These are phyloP conservation scores for Varanus komodoensis DNA, from an alignment of 2,113 vertebrate species.

Conservation along the genomic window DNA sequence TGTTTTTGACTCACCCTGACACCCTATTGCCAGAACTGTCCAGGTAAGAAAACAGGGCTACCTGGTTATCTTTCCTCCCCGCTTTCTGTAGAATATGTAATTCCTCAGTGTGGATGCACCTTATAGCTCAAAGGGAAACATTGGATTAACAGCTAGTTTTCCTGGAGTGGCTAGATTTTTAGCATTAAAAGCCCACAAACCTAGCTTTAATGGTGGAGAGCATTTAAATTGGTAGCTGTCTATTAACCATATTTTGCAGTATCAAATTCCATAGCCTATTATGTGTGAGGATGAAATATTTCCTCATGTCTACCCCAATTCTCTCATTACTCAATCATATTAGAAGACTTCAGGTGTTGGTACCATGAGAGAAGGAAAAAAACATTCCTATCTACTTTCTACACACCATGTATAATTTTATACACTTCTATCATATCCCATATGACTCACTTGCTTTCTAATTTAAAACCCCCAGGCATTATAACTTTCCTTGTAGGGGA, in stretches of 20 bases:
- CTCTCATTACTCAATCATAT: neutral
- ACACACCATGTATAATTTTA: neutral
- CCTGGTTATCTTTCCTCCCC: neutral
- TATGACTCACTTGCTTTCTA: too few species aligned
- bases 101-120: constrained; percentile 28
- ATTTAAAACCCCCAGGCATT: too few species aligned
- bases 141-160: neutral
- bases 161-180: neutral
- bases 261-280: neutral
- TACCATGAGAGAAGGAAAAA: neutral
- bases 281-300: neutral
- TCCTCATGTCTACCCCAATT: neutral
- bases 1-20: constrained; percentile 69
- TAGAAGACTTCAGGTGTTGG: neutral
- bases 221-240: neutral
- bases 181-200: neutral
- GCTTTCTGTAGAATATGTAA: neutral
- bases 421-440: too few species aligned
- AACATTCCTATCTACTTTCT: neutral
- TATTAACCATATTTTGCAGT: neutral
- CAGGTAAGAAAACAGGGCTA: constrained; percentile 63
- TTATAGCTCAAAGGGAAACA: neutral
- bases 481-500: too few species aligned
- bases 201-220: neutral
- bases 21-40: constrained; percentile 72